Evolutionary conservation across 2,113 vertebrate species (phyloP), one percentile per base, ranked within the genome.

Genomic region (Vulpes ferrilata): DNA sequence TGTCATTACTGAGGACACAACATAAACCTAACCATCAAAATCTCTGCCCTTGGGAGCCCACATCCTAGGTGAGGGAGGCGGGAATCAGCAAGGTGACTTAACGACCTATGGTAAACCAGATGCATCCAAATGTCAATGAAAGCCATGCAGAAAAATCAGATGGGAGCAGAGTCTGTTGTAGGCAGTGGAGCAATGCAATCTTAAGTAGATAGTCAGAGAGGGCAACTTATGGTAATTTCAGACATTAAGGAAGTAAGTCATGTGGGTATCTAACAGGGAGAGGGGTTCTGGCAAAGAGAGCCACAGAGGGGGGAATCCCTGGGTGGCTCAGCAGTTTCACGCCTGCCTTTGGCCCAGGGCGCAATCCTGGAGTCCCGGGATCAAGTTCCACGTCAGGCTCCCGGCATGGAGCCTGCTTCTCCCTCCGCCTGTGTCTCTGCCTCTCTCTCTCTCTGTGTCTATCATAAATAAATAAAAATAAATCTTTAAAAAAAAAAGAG

Each of bases 1-100:
- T 32, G 15, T 51, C 6, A 9, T 11, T 3, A 5, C 48, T 51
- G 80, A 55, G 38, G 13, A 92, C 32, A 35, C 13, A 12, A 22
- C 20, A 3, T 6, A 2, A 10, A 13, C 2, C 11, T 27, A 7
- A 16, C 0, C 3, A 11, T 20, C 67, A 32, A 48, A 76, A n/a
- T 15, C 55, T 82, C 65, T 65, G 57, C 48, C 69, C 57, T 43
- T 19, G 11, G 43, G n/a, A 64, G 43, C 13, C 59, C 55, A 30
- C 57, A 43, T 57, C 60, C 15, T 7, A 59, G 30, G n/a, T 8
- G 22, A 11, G 10, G 8, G 19, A 48, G 78, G 3, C 9, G 62
- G 22, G 11, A 51, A 55, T 13, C 1, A 89, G 25, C 27, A 15
- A 11, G 57, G 11, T 32, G n/a, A 65, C 30, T 57, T 69, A 16